Base-by-base conservation (phyloP, 1,140 invertebrate genomes). In the Cydia splendana region DNA sequence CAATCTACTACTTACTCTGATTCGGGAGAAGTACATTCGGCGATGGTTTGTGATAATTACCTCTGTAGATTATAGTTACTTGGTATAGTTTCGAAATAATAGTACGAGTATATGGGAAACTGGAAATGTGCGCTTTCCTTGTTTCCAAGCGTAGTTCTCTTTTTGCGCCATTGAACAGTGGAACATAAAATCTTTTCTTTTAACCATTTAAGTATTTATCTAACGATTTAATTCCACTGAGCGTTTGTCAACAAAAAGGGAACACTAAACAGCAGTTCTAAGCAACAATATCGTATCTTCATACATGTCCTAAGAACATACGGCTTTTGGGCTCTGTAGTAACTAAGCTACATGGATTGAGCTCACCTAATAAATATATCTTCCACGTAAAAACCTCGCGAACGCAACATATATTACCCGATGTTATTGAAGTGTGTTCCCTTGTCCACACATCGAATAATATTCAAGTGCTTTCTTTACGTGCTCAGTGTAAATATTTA, bases 331-430 rank as follows among this genome's bases (percentile, higher is more conserved):
- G 20, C 57, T 20, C 9, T 24, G 9, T 0, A 20, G 57, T n/a
- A 62, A 62, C 57, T 62, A 24, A 71, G 18, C 67, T 71, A 71
- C 67, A 71, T 20, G 30, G 34, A 71, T 71, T 71, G 67, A 71
- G 18, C 67, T 45, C 67, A 71, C 67, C 34, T 71, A 71, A 71
- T 71, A 71, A 71, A 71, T 71, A 71, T 71, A 45, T 45, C 67
- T 71, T 38, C 34, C 7, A n/a, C 65, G 30, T 15, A 71, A 71
- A 71, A 71, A 71, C 67, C 28, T 10, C 67, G 30, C 67, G 13
- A 42, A 71, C 5, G 34, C 30, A 18, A 38, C 34, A 38, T 71
- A 38, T 62, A 62, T 62, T 2, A 71, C 67, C 18, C 30, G 67
- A 38, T 20, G 5, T 71, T 42, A 71, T 71, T 71, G 67, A 71